phyloP scores from a whole-genome alignment of 2,113 vertebrate genomes.

The Poeciliopsis retropinna region DNA sequence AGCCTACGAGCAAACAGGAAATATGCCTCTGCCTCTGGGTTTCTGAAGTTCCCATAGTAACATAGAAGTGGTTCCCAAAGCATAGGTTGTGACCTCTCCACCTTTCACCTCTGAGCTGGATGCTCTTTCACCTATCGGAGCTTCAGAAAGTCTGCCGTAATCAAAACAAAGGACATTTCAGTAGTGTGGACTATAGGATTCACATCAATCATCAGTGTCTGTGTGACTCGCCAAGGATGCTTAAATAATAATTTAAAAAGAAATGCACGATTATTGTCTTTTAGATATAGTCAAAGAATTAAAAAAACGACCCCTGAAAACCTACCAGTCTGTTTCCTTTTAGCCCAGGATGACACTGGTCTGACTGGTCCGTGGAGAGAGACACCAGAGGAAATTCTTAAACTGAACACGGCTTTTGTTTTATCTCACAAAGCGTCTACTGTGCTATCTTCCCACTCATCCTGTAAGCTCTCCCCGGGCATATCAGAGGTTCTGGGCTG shows the following conservation, averaged over 20 bases:
- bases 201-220: not conserved
- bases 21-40: slow-evolving; percentile 3
- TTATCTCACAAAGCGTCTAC: slow-evolving; percentile 60
- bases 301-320: not conserved
- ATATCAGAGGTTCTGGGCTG: slow-evolving; percentile 33
- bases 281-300: slow-evolving; percentile 1
- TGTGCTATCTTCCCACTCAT: slow-evolving; percentile 50
- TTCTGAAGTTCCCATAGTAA: slow-evolving; percentile 33
- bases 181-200: not conserved
- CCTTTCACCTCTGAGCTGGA: slow-evolving; percentile 50
- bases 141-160: slow-evolving; percentile 9
- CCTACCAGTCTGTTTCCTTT: not conserved
- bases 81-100: slow-evolving; percentile 39
- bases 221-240: not conserved
- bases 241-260: not conserved
- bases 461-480: slow-evolving; percentile 26
- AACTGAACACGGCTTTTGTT: slow-evolving; percentile 68
- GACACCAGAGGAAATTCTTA: slow-evolving; percentile 34
- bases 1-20: slow-evolving; percentile 42
- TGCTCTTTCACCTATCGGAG: slow-evolving; percentile 22
- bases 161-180: slow-evolving; percentile 15
- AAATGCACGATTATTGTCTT: not conserved
- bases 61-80: slow-evolving; percentile 22
- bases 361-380: slow-evolving; percentile 23
- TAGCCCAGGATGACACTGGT: slow-evolving; percentile 15